These are phyloP conservation scores for Salvelinus alpinus DNA, from an alignment of 2,113 vertebrate species.

Conservation along the genomic window DNA sequence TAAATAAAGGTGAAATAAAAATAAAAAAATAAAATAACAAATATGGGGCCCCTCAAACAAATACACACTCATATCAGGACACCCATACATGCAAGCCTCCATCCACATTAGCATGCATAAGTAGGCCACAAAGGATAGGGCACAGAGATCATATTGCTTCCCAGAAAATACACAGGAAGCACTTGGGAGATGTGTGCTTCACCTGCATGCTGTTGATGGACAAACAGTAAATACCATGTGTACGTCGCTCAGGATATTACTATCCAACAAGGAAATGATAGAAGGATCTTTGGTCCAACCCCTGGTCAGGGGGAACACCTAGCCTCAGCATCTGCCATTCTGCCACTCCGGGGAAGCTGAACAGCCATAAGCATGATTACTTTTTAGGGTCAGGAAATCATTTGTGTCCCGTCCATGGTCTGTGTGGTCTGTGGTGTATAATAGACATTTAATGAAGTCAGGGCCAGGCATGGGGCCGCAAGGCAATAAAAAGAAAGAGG, in stretches of 20 bases:
- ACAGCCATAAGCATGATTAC: conserved; percentile 69
- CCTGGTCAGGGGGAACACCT: neutral
- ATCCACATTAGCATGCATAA: no score
- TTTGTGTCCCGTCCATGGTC: conserved; percentile 66
- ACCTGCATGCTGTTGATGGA: no score
- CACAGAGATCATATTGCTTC: neutral
- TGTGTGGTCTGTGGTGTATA: conserved; percentile 76
- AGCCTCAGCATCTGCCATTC: neutral
- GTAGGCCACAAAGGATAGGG: no score
- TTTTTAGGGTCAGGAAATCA: conserved; percentile 73
- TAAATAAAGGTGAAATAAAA: no score
- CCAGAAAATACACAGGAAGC: neutral
- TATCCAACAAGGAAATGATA: neutral
- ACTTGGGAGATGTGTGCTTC: no score
- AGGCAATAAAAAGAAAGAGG: conserved; percentile 55
- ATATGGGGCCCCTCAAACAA: no score
- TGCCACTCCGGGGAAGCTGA: conserved; percentile 37
- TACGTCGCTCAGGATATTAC: neutral
- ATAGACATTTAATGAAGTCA: conserved; percentile 81
- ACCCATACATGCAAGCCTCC: no score
- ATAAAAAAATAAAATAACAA: no score
- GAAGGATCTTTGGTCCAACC: neutral
- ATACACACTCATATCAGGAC: no score
- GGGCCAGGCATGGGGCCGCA: conserved; percentile 64
- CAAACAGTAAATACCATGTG: neutral